phyloP scores from a whole-genome alignment of 2,888 invertebrate species.

The Fabriciana adippe region DNA sequence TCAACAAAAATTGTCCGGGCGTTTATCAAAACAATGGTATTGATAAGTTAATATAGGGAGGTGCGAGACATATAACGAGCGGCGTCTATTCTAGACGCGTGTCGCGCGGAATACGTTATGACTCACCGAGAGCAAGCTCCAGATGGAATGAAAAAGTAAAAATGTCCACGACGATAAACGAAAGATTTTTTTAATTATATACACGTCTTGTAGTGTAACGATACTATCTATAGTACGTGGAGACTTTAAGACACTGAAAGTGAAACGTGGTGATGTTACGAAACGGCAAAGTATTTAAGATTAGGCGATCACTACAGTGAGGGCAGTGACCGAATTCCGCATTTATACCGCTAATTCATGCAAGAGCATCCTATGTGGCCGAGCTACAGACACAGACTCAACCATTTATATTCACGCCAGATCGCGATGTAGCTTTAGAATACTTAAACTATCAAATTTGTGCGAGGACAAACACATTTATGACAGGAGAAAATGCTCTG shows the following conservation, averaged over 20 bases:
- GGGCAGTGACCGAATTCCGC: slow-evolving; percentile 80
- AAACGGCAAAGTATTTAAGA: slow-evolving; percentile 66
- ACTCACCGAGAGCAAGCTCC: slow-evolving; percentile 50
- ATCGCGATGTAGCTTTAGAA: slow-evolving; percentile 59
- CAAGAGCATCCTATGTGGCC: slow-evolving; percentile 53
- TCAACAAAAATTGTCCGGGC: slow-evolving; percentile 76
- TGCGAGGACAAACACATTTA: slow-evolving; percentile 56
- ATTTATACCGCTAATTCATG: slow-evolving; percentile 78
- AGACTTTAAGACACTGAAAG: slow-evolving; percentile 54
- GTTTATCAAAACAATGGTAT: slow-evolving; percentile 82
- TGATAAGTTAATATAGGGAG: slow-evolving; percentile 81
- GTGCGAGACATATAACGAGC: slow-evolving; percentile 73
- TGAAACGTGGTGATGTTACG: slow-evolving; percentile 73
- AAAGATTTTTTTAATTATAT: slow-evolving; percentile 52
- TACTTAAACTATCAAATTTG: slow-evolving; percentile 73
- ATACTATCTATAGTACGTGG: slow-evolving; percentile 49
- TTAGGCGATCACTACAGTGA: slow-evolving; percentile 68
- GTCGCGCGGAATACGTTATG: slow-evolving; percentile 67
- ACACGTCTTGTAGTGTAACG: slow-evolving; percentile 59
- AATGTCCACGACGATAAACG: slow-evolving; percentile 62
- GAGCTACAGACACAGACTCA: slow-evolving; percentile 48
- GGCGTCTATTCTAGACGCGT: slow-evolving; percentile 65
- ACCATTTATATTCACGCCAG: slow-evolving; percentile 70
- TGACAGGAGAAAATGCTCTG: slow-evolving; percentile 68
- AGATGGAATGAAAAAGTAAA: slow-evolving; percentile 44